Evolutionary conservation across 2,888 invertebrate genomes (phyloP).

Genomic region (Torymus texanus): DNA sequence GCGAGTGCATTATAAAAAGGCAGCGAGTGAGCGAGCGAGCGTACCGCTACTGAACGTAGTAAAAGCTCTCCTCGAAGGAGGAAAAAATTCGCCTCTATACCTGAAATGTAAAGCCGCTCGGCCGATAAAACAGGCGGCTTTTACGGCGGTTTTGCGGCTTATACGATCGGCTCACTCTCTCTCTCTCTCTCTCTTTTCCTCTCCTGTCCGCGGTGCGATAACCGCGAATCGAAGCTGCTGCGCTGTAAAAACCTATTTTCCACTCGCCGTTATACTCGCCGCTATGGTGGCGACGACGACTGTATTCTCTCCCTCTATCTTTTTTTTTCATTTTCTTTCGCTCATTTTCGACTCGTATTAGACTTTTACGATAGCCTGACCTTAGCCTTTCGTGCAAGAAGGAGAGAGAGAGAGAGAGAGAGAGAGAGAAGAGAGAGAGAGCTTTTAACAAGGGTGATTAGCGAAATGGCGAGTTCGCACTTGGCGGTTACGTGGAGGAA

Average conservation of each 20-base stretch:
- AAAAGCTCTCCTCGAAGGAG: conserved; percentile 32
- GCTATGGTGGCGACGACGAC: too few species aligned
- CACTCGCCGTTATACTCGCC: too few species aligned
- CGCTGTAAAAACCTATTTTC: conserved; percentile 62
- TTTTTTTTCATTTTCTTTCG: too few species aligned
- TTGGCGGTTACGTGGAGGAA: conserved; percentile 9
- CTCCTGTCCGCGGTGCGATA: not conserved
- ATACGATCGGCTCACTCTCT: conserved; percentile 38
- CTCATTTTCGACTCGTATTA: conserved; percentile 40
- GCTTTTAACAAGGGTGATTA: too few species aligned
- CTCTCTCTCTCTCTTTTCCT: not conserved
- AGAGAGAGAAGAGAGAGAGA: too few species aligned
- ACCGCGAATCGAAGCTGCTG: conserved; percentile 58
- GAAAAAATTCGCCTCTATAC: conserved; percentile 27
- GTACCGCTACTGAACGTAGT: not conserved
- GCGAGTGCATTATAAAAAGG: conserved; percentile 36
- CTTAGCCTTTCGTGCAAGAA: not conserved
- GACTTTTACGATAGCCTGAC: conserved; percentile 35
- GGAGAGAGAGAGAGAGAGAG: too few species aligned
- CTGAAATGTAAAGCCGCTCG: conserved; percentile 48
- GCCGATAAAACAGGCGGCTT: conserved; percentile 50
- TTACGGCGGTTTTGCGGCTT: conserved; percentile 49
- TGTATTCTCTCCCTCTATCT: too few species aligned
- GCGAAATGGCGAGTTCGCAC: not conserved
- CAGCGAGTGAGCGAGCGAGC: too few species aligned